Conservation (phyloP, 2,797 vertebrate genomes). For the Pempheris klunzingeri region DNA sequence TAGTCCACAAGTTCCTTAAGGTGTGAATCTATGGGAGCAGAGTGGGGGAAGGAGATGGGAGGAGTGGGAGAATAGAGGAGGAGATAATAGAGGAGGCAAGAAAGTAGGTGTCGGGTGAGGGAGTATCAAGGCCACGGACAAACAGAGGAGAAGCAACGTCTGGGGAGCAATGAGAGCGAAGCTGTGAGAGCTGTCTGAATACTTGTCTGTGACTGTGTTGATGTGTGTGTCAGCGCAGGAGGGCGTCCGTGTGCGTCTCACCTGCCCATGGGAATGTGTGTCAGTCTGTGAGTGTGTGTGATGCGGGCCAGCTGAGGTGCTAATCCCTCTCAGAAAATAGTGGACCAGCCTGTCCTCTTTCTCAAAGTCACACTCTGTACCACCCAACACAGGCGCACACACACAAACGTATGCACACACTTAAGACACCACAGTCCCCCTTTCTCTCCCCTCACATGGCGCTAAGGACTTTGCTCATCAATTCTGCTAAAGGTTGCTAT, state of each 20-base stretch:
- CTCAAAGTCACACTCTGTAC: constrained; percentile 71
- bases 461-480: constrained; percentile 80
- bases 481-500: constrained; percentile 81
- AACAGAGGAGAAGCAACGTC: constrained; percentile 48
- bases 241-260: constrained; percentile 18
- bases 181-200: constrained; percentile 53
- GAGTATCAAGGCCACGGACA: constrained; percentile 40
- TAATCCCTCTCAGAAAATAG: constrained; percentile 67
- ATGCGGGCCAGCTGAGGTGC: constrained; percentile 54
- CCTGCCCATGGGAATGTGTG: constrained; percentile 45
- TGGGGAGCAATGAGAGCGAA: constrained; percentile 15
- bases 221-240: constrained; percentile 37
- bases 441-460: constrained; percentile 49
- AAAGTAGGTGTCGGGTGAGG: constrained; percentile 21
- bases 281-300: constrained; percentile 23
- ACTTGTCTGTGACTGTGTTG: constrained; percentile 39
- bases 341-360: constrained; percentile 58
- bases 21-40: constrained; percentile 27
- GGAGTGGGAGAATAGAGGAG: neutral
- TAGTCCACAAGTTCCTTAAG: neutral
- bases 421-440: constrained; percentile 51
- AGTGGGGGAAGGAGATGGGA: neutral
- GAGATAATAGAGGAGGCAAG: neutral
- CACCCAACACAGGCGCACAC: constrained; percentile 31
- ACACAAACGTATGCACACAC: constrained; percentile 34